Conservation (phyloP, 53 echinoderm and acorn worm genomes). For the Henricia sp. region DNA sequence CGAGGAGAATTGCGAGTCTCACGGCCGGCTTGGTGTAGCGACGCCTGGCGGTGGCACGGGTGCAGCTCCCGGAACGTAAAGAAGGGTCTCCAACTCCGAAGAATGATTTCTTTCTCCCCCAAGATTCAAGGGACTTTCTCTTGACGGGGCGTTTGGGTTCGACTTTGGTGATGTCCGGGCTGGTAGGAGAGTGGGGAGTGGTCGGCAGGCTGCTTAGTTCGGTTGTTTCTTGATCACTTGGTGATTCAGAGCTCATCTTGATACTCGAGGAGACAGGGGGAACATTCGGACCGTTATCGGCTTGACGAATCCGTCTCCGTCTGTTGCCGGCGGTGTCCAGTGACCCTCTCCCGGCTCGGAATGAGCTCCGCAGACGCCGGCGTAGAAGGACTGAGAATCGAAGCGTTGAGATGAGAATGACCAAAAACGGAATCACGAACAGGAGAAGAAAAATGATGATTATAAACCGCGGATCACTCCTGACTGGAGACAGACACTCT, state of each 20-base stretch:
- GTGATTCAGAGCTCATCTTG: background rate
- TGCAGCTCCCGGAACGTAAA: background rate
- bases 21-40: constrained; percentile 58
- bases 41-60: background rate
- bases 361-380: constrained; percentile 19
- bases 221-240: constrained; percentile 14
- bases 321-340: constrained; percentile 28
- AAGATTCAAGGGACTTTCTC: background rate
- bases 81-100: constrained; percentile 35
- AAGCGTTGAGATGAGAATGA: constrained; percentile 37
- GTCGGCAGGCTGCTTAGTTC: constrained; percentile 9
- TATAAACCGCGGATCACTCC: constrained; percentile 28
- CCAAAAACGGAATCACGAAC: constrained; percentile 36
- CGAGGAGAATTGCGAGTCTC: constrained; percentile 25
- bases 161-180: background rate
- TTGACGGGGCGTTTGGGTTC: constrained; percentile 3
- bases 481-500: constrained; percentile 48
- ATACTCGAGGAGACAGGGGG: background rate
- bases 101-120: constrained; percentile 37
- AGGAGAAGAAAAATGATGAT: constrained; percentile 39
- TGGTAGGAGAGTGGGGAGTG: background rate
- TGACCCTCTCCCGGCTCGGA: background rate
- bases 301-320: too few species aligned
- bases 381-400: constrained; percentile 36
- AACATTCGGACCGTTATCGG: background rate